phyloP scores from a whole-genome alignment of 2,797 vertebrate species.

The Cossypha niveicapilla region DNA sequence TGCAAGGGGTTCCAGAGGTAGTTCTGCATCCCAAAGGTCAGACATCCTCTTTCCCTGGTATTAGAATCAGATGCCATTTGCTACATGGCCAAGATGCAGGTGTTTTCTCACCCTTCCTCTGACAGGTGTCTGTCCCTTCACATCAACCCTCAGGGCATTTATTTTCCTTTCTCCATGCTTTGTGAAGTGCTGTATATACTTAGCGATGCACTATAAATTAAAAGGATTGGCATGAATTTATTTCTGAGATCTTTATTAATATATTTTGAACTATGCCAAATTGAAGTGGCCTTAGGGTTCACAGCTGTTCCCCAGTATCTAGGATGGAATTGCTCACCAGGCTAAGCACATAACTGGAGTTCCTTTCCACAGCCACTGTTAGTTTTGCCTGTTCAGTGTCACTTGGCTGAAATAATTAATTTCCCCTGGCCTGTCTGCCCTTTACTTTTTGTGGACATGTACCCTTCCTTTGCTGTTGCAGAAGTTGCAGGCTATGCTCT shows the following conservation, averaged over 20 bases:
- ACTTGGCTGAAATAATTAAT: slow-evolving; percentile 18
- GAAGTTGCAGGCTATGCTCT: neutral
- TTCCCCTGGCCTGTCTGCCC: neutral
- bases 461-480: neutral
- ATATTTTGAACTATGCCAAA: neutral
- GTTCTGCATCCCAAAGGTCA: neutral
- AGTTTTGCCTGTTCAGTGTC: neutral
- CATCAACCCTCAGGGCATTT: neutral
- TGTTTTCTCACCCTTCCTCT: neutral
- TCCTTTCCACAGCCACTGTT: neutral
- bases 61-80: neutral
- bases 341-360: slow-evolving; percentile 8
- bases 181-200: neutral
- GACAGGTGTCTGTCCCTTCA: neutral
- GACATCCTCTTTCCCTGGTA: neutral
- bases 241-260: neutral
- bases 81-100: neutral
- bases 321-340: neutral
- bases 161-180: neutral
- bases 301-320: neutral
- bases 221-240: neutral
- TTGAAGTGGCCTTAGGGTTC: neutral
- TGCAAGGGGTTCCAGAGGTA: neutral
- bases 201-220: neutral
- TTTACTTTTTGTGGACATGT: neutral